Base-by-base conservation (phyloP, 1,140 invertebrate genomes). In the Apis laboriosa region DNA sequence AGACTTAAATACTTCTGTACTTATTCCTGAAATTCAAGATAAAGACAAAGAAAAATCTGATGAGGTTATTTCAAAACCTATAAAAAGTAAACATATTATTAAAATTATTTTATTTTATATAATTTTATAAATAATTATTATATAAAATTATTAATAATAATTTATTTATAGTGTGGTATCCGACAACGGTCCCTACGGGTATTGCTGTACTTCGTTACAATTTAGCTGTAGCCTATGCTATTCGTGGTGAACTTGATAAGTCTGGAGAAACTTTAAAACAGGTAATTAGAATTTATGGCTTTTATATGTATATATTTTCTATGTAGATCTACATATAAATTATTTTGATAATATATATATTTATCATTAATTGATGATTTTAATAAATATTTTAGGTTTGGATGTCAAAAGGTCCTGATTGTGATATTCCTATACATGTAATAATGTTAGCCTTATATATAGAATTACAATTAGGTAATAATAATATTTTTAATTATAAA, bases 191-290 rank as follows among this genome's bases (percentile, higher is more conserved):
- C 56, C 91, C 95, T 28, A 96, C 96, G 51, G 97, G 96, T 5
- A 95, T 96, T 86, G 95, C 96, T 58, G 95, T 97, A 56, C 94
- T 97, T 77, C 96, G 96, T 84, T 98, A 98, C 87, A 98, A 98
- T 93, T 94, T 98, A 82, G 97, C 97, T 49, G 97, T 97, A 19
- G 96, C 96, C 17, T 96, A 97, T 92, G 96, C 97, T 19, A 94
- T 97, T 64, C 95, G 97, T 80, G 97, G 97, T 21, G 97, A 98
- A 91, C 95, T 96, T 68, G 96, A 97, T 76, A 96, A 97, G 92
- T 96, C 97, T 4, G 95, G 95, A 60, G 95, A 96, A 86, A 94
- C 96, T 51, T 92, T 98, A n/a, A 95, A 96, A 92, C 94, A 96
- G 88, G 95, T 96, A 43, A 86, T 77, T 83, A 21, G 19, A 24